Evolutionary conservation across 2,797 vertebrate species (phyloP), one percentile per base, ranked within the genome.

Genomic region (Phalanger gymnotis): DNA sequence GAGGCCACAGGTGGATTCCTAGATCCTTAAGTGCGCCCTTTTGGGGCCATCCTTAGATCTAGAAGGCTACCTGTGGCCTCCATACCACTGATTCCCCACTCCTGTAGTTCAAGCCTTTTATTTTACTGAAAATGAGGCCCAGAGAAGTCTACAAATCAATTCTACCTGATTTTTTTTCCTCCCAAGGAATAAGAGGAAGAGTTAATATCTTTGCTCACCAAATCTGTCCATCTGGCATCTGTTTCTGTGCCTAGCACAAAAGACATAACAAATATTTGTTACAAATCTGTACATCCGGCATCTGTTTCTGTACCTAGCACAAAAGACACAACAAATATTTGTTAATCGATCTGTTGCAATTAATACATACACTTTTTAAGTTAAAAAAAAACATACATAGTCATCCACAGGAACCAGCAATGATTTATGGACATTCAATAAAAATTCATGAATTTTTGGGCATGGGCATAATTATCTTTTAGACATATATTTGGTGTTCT

Each of bases 371-470:
- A 95, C 90, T 28, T 93, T 96, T 94, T 54, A 47, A 91, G 90
- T 95, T 94, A 92, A 93, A 97, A 94, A 53, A 92, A 96, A 91
- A 16, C 87, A 81, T 1, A 81, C 16, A 73, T 22, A 47, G n/a
- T 81, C n/a, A 81, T 95, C 87, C 58, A 58, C 95, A 90, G 91
- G 90, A 96, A 97, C 34, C 66, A 96, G 54, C 53, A 90, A 91
- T 96, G 96, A 95, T 95, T 97, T 92, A 95, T 96, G 52, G 31
- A 57, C 90, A 66, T 94, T 47, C 92, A 97, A 96, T 91, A 95
- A 97, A 81, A 94, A 93, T 7, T 9, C 90, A 89, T 93, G 91
- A 92, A 96, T 95, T 91, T 81, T 93, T 94, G 94, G 73, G 28
- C 93, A 93, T 12, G 54, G 51, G 47, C 53, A 90, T 95, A 96